Base-by-base conservation (phyloP, 1,140 invertebrate genomes). In the Caenorhabditis inopinata region DNA sequence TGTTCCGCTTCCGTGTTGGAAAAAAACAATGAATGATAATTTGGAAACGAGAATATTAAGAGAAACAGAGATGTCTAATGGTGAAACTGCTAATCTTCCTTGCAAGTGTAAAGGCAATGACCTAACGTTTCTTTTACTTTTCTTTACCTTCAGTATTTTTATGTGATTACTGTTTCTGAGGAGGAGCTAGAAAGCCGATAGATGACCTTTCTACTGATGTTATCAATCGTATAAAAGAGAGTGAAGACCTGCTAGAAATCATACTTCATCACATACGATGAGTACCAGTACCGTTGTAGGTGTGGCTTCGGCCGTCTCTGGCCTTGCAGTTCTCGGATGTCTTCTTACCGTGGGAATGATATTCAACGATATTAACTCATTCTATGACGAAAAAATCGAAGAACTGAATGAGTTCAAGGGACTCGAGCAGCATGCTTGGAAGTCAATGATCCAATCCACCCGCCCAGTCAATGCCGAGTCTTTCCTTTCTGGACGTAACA, bases 371-470 rank as follows among this genome's bases (percentile, higher is more conserved):
- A 81, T 81, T 74, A 82, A 82, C 68, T 51, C 46, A 0, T 76
- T 82, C 47, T 81, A 79, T 32, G 81, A 82, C 29, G 62, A 82
- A 51, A 62, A 74, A 16, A 82, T 82, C 21, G 68, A 73, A 16
- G 81, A 82, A n/a, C 18, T 82, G n/a, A 46, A 76, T 11, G 81
- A 82, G 42, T 82, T 82, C 78, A 62, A 80, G 48, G 76, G 58
- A 21, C 58, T 68, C 32, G 58, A 68, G 21, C 58, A 68, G 21
- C 29, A 68, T 12, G 58, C 58, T 6, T 68, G 58, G 58, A 68
- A 21, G 12, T 68, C 58, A 18, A 68, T 68, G 58, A 68, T 68
- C 12, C 58, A 29, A 68, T 68, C 58, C n/a, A 68, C 58, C 38
- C 58, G 58, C n/a, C 58, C 58, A 38, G 32, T 38, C 32, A 68